These are phyloP conservation scores for Zeus faber DNA, from an alignment of 2,113 vertebrate species.

Conservation along the genomic window DNA sequence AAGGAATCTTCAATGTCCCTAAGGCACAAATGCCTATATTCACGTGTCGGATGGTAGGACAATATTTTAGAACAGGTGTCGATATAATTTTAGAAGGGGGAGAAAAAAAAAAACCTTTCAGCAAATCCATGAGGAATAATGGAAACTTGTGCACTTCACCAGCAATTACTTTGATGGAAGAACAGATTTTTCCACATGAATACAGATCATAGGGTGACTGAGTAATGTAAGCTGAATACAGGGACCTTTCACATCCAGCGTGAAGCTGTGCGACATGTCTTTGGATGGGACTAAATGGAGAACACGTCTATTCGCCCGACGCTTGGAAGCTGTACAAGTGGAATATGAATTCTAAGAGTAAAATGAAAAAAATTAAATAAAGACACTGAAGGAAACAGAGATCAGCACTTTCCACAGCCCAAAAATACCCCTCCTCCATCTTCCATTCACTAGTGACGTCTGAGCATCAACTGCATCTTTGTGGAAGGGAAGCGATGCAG, in stretches of 20 bases:
- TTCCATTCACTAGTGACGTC: conserved; percentile 25
- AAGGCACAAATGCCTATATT: conserved; percentile 1
- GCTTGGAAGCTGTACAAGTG: conserved; percentile 28
- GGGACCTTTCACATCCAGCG: conserved; percentile 14
- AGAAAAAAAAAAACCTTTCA: conserved; percentile 18
- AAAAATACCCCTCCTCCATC: conserved; percentile 30
- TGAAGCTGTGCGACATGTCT: conserved; percentile 21
- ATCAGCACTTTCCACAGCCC: conserved; percentile 32
- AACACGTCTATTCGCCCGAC: conserved; percentile 23
- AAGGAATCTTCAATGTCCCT: conserved; percentile 20
- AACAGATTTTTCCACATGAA: conserved; percentile 48
- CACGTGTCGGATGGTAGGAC: conserved; percentile 17
- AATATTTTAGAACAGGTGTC: conserved; percentile 26
- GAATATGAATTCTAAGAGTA: conserved; percentile 7
- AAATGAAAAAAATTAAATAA: conserved; percentile 36
- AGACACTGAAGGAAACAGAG: conserved; percentile 30
- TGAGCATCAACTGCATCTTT: conserved; percentile 48
- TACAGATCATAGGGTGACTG: conserved; percentile 24
- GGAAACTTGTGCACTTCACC: conserved; percentile 19
- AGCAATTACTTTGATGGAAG: conserved; percentile 35
- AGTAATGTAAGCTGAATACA: conserved; percentile 21
- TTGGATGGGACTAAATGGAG: conserved; percentile 36
- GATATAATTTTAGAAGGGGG: conserved; percentile 22
- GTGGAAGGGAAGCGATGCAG: conserved; percentile 25
- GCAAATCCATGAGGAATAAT: conserved; percentile 15